Percentiles rank a stretch among this genome's conserved stretches.
These are phyloP conservation scores for Baccha elongata DNA, from an alignment of 2,888 invertebrate species.

Conservation along the genomic window DNA sequence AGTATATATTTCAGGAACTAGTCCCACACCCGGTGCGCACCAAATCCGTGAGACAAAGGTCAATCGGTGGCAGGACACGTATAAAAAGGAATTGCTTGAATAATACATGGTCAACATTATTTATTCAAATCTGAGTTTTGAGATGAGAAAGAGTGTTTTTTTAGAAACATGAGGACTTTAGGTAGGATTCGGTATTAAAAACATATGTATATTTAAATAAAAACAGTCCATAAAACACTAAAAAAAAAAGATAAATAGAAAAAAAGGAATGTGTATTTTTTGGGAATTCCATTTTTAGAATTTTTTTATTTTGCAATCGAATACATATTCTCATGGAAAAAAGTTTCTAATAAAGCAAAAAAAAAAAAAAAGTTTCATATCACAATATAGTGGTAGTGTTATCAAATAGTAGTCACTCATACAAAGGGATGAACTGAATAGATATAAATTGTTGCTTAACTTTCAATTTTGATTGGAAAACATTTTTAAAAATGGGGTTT, in stretches of 20 bases:
- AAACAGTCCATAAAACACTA: slow-evolving; percentile 13
- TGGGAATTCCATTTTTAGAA: no score
- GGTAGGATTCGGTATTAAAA: background rate
- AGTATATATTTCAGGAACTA: background rate
- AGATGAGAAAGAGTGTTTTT: slow-evolving; percentile 1
- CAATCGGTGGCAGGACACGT: slow-evolving; percentile 13
- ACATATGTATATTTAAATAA: slow-evolving; percentile 20
- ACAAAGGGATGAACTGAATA: no score
- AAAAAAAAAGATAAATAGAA: background rate
- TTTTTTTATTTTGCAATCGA: no score
- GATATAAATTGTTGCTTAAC: no score
- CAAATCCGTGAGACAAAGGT: slow-evolving; percentile 27
- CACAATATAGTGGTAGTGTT: no score
- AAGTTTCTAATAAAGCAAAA: no score
- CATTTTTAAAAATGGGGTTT: no score
- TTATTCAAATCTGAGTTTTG: slow-evolving; percentile 28
- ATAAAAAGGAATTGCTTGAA: slow-evolving; percentile 6
- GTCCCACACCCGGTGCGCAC: slow-evolving; percentile 6
- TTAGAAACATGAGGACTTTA: background rate
- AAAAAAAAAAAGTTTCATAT: no score
- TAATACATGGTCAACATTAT: slow-evolving; percentile 24
- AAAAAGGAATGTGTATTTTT: background rate
- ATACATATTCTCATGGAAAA: no score
- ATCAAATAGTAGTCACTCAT: no score
- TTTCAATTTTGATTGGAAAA: no score